Conservation (phyloP, 2,888 invertebrate genomes). For the Diachrysia chrysitis region DNA sequence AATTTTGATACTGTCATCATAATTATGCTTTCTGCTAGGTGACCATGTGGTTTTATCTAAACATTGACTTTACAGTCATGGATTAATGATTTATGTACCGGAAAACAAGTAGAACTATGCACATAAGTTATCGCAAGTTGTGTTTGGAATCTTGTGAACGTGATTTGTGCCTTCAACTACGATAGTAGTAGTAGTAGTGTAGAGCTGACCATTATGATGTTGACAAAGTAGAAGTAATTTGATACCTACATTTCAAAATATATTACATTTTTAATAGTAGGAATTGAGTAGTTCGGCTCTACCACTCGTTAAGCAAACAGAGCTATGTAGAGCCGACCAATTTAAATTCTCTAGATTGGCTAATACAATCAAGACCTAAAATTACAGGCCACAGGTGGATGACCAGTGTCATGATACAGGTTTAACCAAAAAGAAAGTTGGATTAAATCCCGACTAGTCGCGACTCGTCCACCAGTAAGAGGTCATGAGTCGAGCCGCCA, state of each 20-base stretch:
- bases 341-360: background rate
- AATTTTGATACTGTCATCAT: constrained; percentile 25
- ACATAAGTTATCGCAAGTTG: constrained; percentile 25
- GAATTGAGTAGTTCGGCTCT: background rate
- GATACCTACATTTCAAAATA: background rate
- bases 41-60: constrained; percentile 46
- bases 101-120: constrained; percentile 34
- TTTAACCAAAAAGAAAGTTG: constrained; percentile 70
- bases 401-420: constrained; percentile 36
- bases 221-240: constrained; percentile 6
- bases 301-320: background rate
- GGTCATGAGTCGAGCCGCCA: constrained; percentile 68
- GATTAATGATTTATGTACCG: constrained; percentile 38
- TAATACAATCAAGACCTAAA: background rate
- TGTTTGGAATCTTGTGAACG: constrained; percentile 22
- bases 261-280: constrained; percentile 4
- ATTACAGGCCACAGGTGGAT: constrained; percentile 35
- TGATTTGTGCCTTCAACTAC: constrained; percentile 27
- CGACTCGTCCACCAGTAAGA: constrained; percentile 68
- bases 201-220: constrained; percentile 15
- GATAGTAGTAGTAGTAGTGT: constrained; percentile 9
- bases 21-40: constrained; percentile 39
- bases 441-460: constrained; percentile 63
- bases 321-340: background rate
- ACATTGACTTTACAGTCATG: constrained; percentile 54